phyloP scores from a whole-genome alignment of 2,113 vertebrate species.

The Nymphicus hollandicus region DNA sequence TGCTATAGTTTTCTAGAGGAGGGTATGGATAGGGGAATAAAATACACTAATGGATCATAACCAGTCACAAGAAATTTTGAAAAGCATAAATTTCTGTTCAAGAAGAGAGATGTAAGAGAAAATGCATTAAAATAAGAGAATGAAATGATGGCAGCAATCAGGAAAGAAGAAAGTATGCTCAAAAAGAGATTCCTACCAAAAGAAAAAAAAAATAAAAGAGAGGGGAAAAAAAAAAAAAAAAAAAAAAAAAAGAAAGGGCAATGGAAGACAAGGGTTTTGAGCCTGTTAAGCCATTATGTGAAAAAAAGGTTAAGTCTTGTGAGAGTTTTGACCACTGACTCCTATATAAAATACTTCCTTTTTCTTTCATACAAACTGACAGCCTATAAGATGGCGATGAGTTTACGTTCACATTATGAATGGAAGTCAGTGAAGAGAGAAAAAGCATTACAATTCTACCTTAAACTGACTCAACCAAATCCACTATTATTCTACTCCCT shows the following conservation, averaged over 20 bases:
- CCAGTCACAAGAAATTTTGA: background rate
- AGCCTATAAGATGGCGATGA: background rate
- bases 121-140: background rate
- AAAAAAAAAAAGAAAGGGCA: fast-evolving
- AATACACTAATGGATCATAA: background rate
- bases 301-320: background rate
- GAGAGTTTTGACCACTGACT: background rate
- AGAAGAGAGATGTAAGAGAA: background rate
- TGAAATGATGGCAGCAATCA: background rate
- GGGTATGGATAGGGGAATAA: background rate
- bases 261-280: background rate
- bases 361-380: background rate
- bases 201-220: background rate
- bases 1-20: background rate
- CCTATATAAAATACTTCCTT: background rate
- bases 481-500: too few species aligned
- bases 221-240: background rate
- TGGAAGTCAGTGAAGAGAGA: background rate
- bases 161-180: background rate
- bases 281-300: background rate
- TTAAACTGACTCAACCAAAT: background rate
- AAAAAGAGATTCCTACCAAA: background rate
- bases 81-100: background rate
- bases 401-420: background rate
- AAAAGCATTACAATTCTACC: background rate